A percentile compares a stretch with the other conserved stretches of the same genome.
phyloP scores from a whole-genome alignment of 2,888 invertebrate genomes.

The Leistus spinibarbis region DNA sequence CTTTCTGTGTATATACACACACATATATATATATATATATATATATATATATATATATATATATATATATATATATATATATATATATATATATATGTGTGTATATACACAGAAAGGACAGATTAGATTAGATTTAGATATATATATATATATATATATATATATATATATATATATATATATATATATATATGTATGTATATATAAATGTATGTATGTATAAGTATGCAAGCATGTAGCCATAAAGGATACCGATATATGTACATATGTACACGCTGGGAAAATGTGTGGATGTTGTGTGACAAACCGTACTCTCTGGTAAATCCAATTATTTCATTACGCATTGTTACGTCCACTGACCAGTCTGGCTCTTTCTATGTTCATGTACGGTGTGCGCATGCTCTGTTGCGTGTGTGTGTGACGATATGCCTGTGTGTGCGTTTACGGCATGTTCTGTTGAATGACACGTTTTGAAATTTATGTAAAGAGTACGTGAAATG shows the following conservation, averaged over 20 bases:
- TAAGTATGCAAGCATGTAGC: background rate
- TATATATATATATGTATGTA: background rate
- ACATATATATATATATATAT: too few relatives aligned
- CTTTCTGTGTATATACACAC: too few relatives aligned
- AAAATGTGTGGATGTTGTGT: background rate
- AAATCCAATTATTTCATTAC: constrained; percentile 37
- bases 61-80: too few relatives aligned
- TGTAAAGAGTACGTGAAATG: constrained; percentile 38
- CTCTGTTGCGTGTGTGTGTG: constrained; percentile 6
- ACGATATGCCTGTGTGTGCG: constrained; percentile 21
- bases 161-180: background rate
- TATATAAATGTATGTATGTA: background rate
- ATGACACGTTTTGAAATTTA: constrained; percentile 37
- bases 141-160: constrained; percentile 1
- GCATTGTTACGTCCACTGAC: constrained; percentile 1
- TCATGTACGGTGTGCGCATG: constrained; percentile 15
- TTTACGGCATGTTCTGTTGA: constrained; percentile 35
- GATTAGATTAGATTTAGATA: too few relatives aligned
- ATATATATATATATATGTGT: too few relatives aligned
- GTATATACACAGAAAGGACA: too few relatives aligned
- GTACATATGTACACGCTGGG: background rate
- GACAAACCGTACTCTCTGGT: background rate
- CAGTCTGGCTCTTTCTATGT: background rate
- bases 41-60: too few relatives aligned
- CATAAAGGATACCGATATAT: too few relatives aligned